These are phyloP conservation scores for Odontesthes bonariensis DNA, from an alignment of 2,113 vertebrate species.

Conservation along the genomic window DNA sequence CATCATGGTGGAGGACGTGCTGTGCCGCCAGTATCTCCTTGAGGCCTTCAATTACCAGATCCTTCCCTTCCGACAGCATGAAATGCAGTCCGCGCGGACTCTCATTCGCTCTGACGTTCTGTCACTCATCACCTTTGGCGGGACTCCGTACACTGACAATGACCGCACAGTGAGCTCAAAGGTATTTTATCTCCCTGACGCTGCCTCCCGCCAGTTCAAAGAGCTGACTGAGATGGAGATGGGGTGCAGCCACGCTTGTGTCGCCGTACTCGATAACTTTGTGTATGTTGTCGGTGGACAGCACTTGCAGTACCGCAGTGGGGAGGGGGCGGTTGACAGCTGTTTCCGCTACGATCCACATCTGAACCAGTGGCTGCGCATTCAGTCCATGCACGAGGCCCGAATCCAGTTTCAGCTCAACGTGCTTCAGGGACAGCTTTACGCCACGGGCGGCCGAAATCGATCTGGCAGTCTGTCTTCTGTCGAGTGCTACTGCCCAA, in stretches of 20 bases:
- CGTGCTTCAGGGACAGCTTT: conserved; percentile 87
- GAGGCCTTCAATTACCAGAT: conserved; percentile 99
- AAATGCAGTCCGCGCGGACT: conserved; percentile 93
- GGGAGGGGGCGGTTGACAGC: conserved; percentile 91
- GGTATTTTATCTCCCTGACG: conserved; percentile 88
- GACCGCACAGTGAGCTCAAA: conserved; percentile 92
- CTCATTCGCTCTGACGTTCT: conserved; percentile 88
- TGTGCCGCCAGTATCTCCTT: conserved; percentile 93
- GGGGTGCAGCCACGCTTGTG: conserved; percentile 94
- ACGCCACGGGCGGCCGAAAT: conserved; percentile 95
- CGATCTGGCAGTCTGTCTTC: conserved; percentile 93
- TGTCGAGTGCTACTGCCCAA: conserved; percentile 93
- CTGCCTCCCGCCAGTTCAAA: conserved; percentile 88
- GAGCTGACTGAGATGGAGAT: conserved; percentile 93
- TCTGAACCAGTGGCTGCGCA: conserved; percentile 92
- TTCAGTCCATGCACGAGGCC: conserved; percentile 93
- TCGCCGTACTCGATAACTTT: conserved; percentile 94
- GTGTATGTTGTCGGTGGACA: conserved; percentile 95
- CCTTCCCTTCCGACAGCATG: conserved; percentile 95
- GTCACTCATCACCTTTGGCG: conserved; percentile 92
- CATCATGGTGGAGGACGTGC: conserved; percentile 96
- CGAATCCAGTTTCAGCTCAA: conserved; percentile 97
- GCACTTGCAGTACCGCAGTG: conserved; percentile 95
- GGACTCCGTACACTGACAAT: conserved; percentile 96
- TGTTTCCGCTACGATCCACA: conserved; percentile 96